Evolutionary conservation across 2,113 vertebrate genomes (phyloP).

Genomic region (Oncorhynchus gorbuscha): DNA sequence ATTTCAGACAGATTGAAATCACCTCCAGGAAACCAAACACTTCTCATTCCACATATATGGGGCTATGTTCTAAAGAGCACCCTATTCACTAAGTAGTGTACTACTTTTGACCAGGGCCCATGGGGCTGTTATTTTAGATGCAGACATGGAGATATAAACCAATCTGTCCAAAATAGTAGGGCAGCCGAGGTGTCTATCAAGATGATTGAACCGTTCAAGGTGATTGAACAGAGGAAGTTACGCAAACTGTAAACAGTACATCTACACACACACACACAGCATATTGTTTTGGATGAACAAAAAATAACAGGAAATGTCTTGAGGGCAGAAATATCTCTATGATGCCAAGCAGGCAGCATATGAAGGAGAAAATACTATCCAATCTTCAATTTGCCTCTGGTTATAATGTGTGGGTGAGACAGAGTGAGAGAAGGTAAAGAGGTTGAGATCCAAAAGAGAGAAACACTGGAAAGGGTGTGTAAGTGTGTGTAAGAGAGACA

Average conservation of each 20-base stretch:
- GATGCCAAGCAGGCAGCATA: background rate
- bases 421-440: background rate
- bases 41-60: slow-evolving; percentile 37
- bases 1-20: slow-evolving; percentile 52
- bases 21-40: slow-evolving; percentile 54
- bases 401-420: background rate
- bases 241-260: too few relatives aligned
- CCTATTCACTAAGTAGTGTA: too few relatives aligned
- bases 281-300: background rate
- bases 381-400: background rate
- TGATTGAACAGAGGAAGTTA: too few relatives aligned
- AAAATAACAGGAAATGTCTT: background rate
- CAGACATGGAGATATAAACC: slow-evolving; percentile 20
- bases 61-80: background rate
- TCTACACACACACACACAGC: too few relatives aligned
- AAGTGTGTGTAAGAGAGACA: background rate
- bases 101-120: too few relatives aligned
- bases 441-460: background rate
- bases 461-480: background rate
- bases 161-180: slow-evolving; percentile 36
- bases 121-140: too few relatives aligned
- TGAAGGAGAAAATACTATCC: background rate
- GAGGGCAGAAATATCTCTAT: background rate
- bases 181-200: slow-evolving; percentile 51
- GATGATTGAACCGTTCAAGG: slow-evolving; percentile 29